Base-by-base conservation (phyloP, 2,113 vertebrate genomes). In the Murina feae region DNA sequence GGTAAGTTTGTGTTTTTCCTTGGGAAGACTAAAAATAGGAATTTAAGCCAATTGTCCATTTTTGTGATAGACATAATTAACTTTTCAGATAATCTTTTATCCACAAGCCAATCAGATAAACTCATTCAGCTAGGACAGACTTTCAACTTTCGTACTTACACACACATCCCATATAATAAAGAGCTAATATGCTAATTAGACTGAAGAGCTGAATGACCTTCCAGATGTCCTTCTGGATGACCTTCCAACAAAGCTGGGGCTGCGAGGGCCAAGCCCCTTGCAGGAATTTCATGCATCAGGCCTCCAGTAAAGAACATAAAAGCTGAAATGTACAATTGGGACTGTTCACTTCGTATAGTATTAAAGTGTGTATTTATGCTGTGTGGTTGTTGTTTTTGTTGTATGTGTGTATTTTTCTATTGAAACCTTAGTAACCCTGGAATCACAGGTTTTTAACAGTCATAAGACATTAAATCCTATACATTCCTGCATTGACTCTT, bases 141-240 rank as follows among this genome's bases (percentile, higher is more conserved):
- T 83, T 90, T 86, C 94, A 95, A 92, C 9, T 25, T 93, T 97
- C 95, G 63, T 49, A 96, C 95, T 89, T 87, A 91, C 93, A 17
- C 0, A 94, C 74, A 55, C 66, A 91, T 55, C 8, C 53, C 23
- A 21, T 9, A 23, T 9, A 55, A 55, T 55, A 55, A 55, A 55
- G 53, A 55, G 53, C 53, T 23, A 8, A 55, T 55, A 55, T 55
- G 21, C 53, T 23, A 55, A 55, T 55, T 55, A 55, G 53, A 55
- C 53, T 8, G 1, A 55, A 55, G 20, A 55, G 53, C 53, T 7
- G 20, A n/a, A n/a, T n/a, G n/a, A n/a, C n/a, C n/a, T n/a, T n/a
- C n/a, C n/a, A n/a, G n/a, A n/a, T n/a, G n/a, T n/a, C n/a, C n/a
- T n/a, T n/a, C n/a, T 8, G 7, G 21, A 55, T 8, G 7, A 55